Evolutionary conservation across 2,113 vertebrate genomes (phyloP).

Genomic region (Athene noctua): DNA sequence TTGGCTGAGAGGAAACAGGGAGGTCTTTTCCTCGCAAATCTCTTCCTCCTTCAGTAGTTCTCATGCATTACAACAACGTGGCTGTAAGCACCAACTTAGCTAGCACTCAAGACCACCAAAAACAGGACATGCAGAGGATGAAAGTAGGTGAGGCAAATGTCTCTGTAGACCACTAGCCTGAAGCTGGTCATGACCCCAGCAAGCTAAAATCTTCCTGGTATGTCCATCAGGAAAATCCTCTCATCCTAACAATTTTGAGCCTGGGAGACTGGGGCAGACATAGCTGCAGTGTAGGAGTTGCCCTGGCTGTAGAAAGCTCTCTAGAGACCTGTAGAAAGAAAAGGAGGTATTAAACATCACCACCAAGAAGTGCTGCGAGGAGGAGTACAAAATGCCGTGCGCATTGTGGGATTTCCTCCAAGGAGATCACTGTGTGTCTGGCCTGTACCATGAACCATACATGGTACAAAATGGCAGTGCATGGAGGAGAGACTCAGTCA

Average conservation of each 20-base stretch:
- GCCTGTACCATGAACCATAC: background rate
- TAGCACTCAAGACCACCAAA: background rate
- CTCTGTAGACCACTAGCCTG: background rate
- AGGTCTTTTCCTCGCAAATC: background rate
- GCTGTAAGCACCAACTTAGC: background rate
- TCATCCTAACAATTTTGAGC: background rate
- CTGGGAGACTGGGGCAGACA: background rate
- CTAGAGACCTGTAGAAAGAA: background rate
- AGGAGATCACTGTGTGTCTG: background rate
- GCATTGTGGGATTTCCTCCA: background rate
- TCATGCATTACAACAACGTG: background rate
- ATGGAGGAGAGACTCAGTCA: background rate
- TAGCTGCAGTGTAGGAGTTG: background rate
- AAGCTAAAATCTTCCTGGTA: background rate
- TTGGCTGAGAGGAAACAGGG: background rate
- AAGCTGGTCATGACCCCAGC: background rate
- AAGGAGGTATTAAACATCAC: background rate
- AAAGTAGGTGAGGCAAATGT: background rate
- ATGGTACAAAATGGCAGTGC: background rate
- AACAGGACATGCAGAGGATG: background rate
- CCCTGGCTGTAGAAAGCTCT: background rate
- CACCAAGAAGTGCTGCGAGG: background rate
- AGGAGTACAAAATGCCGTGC: background rate
- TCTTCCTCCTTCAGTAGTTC: background rate
- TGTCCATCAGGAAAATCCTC: background rate